These are phyloP conservation scores for Tenrec ecaudatus DNA, from an alignment of 2,113 vertebrate species.

Conservation along the genomic window DNA sequence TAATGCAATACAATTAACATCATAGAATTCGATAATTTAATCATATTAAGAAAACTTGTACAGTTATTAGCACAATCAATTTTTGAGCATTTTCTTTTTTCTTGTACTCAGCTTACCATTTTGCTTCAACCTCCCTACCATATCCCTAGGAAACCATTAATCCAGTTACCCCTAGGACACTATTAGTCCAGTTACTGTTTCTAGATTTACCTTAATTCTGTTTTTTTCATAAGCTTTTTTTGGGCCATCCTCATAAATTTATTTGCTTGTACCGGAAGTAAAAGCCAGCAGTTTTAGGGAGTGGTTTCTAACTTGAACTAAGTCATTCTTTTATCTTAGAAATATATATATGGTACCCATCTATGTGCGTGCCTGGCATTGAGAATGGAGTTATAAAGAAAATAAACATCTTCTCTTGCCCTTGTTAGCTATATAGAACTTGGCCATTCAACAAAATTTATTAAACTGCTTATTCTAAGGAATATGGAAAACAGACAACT, in stretches of 20 bases:
- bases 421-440: slow-evolving; percentile 21
- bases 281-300: neutral
- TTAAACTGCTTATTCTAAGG: slow-evolving; percentile 16
- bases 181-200: too few relatives aligned
- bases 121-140: too few relatives aligned
- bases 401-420: slow-evolving; percentile 28
- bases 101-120: too few relatives aligned
- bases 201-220: too few relatives aligned
- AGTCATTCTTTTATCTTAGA: neutral
- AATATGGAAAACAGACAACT: slow-evolving; percentile 35
- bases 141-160: too few relatives aligned
- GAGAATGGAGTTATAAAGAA: slow-evolving; percentile 29
- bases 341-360: neutral
- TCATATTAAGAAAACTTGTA: too few relatives aligned
- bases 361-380: slow-evolving; percentile 42
- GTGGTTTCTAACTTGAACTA: neutral
- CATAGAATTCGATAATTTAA: too few relatives aligned
- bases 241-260: neutral
- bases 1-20: too few relatives aligned
- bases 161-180: too few relatives aligned
- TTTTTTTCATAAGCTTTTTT: too few relatives aligned
- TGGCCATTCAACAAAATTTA: slow-evolving; percentile 35
- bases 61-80: too few relatives aligned
- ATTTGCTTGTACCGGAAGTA: slow-evolving; percentile 6
- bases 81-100: too few relatives aligned